Base-by-base conservation (phyloP, 1,140 invertebrate species). In the Stenopsyche tienmushanensis region DNA sequence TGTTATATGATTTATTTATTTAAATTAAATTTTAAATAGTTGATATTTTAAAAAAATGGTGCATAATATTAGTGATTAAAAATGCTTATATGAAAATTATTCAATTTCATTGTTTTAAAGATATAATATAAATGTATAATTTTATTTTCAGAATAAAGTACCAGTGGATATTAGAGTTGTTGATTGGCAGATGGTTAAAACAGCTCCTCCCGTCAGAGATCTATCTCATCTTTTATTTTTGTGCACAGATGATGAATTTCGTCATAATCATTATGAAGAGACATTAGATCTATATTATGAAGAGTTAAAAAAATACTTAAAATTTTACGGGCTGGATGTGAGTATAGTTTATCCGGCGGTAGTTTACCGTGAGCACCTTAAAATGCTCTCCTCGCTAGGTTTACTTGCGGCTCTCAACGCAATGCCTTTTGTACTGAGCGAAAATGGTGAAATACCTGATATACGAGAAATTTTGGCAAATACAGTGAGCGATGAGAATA, bases 171-270 rank as follows among this genome's bases (percentile, higher is more conserved):
- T 55, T 39, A n/a, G 29, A 5, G 20, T 39, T 15, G 5, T 55
- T 5, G 53, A 55, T 55, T 55, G 53, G 53, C 53, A 55, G 21
- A n/a, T 15, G 10, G 15, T 55, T 2, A 55, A 17, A 9, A 7
- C 18, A 3, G 24, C 29, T 15, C 17, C 53, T 39, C 29, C 53
- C 10, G 29, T 55, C 1, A 7, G 18, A 17, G 50, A 53, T 53
- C 1, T 53, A 10, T n/a, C 17, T 2, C 50, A 53, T 25, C 10
- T 53, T 9, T 13, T 53, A 3, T 23, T 18, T 17, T 25, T 26
- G 17, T 23, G 50, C 23, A 53, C 50, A 7, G 25, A 53, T 29
- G 21, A 53, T 3, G 23, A 24, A 23, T 53, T 53, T 17, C 50
- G 50, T 7, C 23, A 53, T 15, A 25, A 7, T 1, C 23, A 53